These are phyloP conservation scores for Rhinolophus ferrumequinum DNA, from an alignment of 2,113 vertebrate genomes.

Conservation along the genomic window DNA sequence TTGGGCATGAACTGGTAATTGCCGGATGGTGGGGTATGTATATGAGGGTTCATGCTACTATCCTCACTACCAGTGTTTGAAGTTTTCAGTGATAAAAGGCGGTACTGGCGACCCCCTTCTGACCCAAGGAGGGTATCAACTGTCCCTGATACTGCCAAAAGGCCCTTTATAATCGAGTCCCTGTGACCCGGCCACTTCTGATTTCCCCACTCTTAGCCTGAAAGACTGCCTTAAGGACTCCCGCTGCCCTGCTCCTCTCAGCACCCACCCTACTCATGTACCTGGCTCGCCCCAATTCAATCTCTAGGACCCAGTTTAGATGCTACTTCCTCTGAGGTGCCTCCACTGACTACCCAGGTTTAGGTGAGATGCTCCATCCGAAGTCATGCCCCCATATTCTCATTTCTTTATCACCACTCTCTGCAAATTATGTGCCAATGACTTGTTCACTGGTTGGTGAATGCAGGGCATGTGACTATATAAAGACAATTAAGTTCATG, in stretches of 20 bases:
- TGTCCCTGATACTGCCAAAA: neutral
- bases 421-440: neutral
- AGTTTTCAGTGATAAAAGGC: neutral
- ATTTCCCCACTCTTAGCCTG: neutral
- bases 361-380: neutral
- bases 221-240: conserved; percentile 28
- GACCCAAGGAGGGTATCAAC: neutral
- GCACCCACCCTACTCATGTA: neutral
- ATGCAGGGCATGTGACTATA: neutral
- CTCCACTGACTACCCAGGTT: neutral
- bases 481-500: too few relatives aligned
- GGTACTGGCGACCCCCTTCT: neutral
- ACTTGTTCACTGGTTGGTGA: neutral
- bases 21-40: neutral
- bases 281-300: neutral
- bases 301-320: neutral
- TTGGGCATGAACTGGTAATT: neutral
- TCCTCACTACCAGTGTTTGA: neutral
- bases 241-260: neutral
- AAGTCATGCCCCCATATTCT: neutral
- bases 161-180: neutral
- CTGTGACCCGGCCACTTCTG: neutral
- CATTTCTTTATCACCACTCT: neutral
- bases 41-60: neutral
- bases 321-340: neutral